Evolutionary conservation across 2,888 invertebrate species (phyloP), one percentile per base, ranked within the genome.

Genomic region (Thera obeliscata): DNA sequence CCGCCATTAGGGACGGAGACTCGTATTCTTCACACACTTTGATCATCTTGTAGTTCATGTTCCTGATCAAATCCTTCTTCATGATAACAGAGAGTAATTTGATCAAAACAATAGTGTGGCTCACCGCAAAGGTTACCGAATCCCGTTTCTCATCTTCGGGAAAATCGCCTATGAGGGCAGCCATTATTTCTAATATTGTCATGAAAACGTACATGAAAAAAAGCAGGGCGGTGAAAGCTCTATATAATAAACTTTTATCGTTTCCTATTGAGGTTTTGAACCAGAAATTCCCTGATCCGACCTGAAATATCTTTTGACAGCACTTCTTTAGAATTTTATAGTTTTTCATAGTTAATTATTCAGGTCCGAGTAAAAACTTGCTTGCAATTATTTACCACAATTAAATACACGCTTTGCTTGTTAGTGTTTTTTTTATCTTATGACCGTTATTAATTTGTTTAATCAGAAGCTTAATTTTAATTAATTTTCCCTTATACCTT

Each of bases 221-320:
- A 69, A 90, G 71, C 49, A 81, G 52, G 56, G 69, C 67, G 59
- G 74, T 82, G 66, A 80, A 85, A 43, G 81, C 57, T 76, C 78
- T 85, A 74, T 92, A 93, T 56, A 76, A 71, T 57, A 87, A 60
- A 63, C 73, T 83, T 63, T 74, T 79, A 70, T 90, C 90, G 62
- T 90, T 74, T 33, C 86, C 84, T 72, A 87, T 80, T 66, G 74
- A 78, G 2, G 77, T 78, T 75, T 89, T 83, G 62, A 83, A 88
- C 93, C 93, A 93, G 74, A 89, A 90, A 76, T 91, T 87, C 3
- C 92, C 91, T 35, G 84, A 78, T n/a, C 93, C 91, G 11, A 85
- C 75, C 56, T 82, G 69, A 75, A 81, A 92, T 73, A 90, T 86
- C 69, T 78, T 83, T 59, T 78, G 71, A 64, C 89, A 90, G 58